Evolutionary conservation across 2,888 invertebrate species (phyloP).

Genomic region (Nymphalis polychloros): DNA sequence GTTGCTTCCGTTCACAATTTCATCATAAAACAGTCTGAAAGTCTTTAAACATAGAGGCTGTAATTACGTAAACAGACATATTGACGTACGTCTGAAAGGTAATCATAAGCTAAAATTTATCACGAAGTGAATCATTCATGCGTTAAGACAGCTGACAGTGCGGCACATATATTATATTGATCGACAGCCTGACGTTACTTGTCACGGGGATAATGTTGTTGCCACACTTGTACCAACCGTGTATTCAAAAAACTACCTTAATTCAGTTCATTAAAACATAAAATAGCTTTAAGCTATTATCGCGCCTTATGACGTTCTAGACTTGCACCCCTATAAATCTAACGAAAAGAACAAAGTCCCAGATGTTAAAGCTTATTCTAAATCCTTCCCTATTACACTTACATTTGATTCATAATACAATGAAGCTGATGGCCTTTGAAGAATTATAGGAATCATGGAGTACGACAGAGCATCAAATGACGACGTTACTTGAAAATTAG

Average conservation of each 20-base stretch:
- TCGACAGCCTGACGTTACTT: constrained; percentile 80
- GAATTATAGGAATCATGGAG: constrained; percentile 61
- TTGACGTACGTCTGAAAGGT: constrained; percentile 79
- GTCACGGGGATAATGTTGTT: constrained; percentile 81
- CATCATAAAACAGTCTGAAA: constrained; percentile 65
- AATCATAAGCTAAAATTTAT: constrained; percentile 82
- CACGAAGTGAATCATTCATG: constrained; percentile 81
- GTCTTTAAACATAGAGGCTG: constrained; percentile 66
- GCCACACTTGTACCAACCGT: constrained; percentile 55
- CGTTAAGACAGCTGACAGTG: constrained; percentile 79
- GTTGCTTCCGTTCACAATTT: constrained; percentile 62
- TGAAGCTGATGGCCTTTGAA: constrained; percentile 50
- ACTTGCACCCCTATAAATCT: constrained; percentile 58
- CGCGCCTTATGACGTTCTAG: constrained; percentile 54
- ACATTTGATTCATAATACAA: constrained; percentile 53
- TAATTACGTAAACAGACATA: constrained; percentile 80
- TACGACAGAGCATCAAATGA: constrained; percentile 55
- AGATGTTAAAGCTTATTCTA: constrained; percentile 48
- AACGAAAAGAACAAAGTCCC: constrained; percentile 76
- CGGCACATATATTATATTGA: constrained; percentile 81
- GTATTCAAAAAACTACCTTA: constrained; percentile 45
- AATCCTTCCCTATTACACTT: constrained; percentile 57
- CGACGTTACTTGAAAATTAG: constrained; percentile 14
- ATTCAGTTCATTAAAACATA: constrained; percentile 34
- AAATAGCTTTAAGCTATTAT: constrained; percentile 35